Evolutionary conservation across 2,888 invertebrate species (phyloP), one percentile per base, ranked within the genome.

Genomic region (Gnatocerus cornutus): DNA sequence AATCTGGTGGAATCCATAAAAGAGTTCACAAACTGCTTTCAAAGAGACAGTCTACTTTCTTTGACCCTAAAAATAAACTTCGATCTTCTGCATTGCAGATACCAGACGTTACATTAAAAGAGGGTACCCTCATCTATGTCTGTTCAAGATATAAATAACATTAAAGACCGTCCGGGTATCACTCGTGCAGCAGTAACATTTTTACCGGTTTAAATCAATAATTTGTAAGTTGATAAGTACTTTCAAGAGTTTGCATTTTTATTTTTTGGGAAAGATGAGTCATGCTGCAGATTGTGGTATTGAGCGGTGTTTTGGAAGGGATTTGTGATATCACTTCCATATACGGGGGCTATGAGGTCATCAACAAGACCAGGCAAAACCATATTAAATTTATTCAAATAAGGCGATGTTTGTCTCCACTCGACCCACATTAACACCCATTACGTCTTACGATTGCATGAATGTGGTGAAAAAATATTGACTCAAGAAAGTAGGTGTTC

Each of bases 301-400:
- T 45, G 64, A 64, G 37, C 64, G 64, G 53, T 48, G 39, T 13
- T 71, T 69, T 45, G 56, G 56, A 62, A 68, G 65, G 59, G 64
- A 69, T 55, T 55, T 61, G 76, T 79, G 79, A 80, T 78, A 79
- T 79, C 79, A 79, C 77, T 65, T 71, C 80, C 79, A 74, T 79
- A 77, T 78, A 78, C 73, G 79, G 78, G 61, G 62, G 64, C 68
- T 72, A 70, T 77, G 76, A 78, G 74, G 77, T 77, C 77, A 76
- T 69, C 73, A 65, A 10, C n/a, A 9, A 27, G 27, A 48, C 13
- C 41, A 29, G n/a, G 43, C 30, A 21, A 21, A 46, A 13, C 59
- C 52, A 29, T 66, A 52, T 52, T 43, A 48, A 65, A 56, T 62
- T 37, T 16, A 43, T 53, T 61, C 39, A 55, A 61, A 61, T 45